Evolutionary conservation across 2,113 vertebrate genomes (phyloP).

Genomic region (Xiphophorus maculatus): DNA sequence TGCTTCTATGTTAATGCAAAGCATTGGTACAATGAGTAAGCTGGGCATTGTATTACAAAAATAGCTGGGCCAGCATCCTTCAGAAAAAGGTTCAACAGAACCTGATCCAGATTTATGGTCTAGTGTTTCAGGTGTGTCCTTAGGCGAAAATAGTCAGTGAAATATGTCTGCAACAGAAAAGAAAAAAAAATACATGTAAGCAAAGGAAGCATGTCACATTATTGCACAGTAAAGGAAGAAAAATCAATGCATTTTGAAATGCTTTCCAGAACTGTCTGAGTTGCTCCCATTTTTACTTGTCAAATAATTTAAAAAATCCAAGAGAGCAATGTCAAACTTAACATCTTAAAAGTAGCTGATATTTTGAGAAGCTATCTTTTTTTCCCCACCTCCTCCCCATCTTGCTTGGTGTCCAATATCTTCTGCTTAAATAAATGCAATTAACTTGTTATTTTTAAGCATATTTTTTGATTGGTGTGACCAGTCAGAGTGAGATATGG

Average conservation of each 20-base stretch:
- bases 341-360: too few relatives aligned
- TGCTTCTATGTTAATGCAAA: neutral
- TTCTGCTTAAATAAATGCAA: too few relatives aligned
- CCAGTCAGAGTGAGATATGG: too few relatives aligned
- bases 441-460: too few relatives aligned
- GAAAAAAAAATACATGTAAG: neutral
- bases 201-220: neutral
- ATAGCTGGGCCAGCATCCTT: conserved; percentile 57
- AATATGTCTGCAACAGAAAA: conserved; percentile 11
- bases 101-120: conserved; percentile 25
- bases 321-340: neutral
- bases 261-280: neutral
- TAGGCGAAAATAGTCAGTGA: conserved; percentile 22
- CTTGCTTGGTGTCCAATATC: too few relatives aligned
- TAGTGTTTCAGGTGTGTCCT: conserved; percentile 30
- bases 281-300: neutral
- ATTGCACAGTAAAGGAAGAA: neutral
- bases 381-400: too few relatives aligned
- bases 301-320: neutral
- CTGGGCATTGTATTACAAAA: conserved; percentile 1
- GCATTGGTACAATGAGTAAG: conserved; percentile 29
- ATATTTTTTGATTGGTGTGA: too few relatives aligned
- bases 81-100: conserved; percentile 37
- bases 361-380: too few relatives aligned
- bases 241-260: neutral